Percentiles rank a stretch among this genome's conserved stretches.
Evolutionary conservation across 2,113 vertebrate species (phyloP).

Genomic region (Xenus cinereus): DNA sequence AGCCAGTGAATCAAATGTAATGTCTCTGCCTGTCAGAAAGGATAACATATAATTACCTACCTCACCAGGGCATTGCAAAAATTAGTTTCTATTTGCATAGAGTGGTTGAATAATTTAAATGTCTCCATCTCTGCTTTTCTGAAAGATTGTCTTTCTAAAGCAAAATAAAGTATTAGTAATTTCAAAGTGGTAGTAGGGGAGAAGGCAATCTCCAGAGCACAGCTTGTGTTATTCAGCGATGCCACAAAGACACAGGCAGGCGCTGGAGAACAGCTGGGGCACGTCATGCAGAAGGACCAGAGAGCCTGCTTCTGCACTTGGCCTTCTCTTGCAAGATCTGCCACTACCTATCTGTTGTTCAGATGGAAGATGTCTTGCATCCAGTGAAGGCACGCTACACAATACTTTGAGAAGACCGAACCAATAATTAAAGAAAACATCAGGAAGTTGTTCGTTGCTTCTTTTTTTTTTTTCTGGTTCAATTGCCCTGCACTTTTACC

Average conservation of each 20-base stretch:
- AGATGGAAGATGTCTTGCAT: background rate
- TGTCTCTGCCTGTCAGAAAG: background rate
- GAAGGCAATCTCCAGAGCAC: background rate
- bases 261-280: background rate
- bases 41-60: background rate
- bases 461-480: background rate
- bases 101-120: constrained; percentile 17
- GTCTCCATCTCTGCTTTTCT: background rate
- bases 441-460: background rate
- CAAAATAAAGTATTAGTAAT: background rate
- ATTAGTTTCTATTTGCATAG: constrained; percentile 38
- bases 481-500: background rate
- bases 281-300: background rate
- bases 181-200: background rate
- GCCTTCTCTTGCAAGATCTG: background rate
- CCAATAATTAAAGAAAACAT: background rate
- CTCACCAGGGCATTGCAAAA: background rate
- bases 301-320: background rate
- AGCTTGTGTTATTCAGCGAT: background rate
- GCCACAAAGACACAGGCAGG: background rate
- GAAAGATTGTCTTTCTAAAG: background rate
- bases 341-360: background rate
- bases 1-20: background rate
- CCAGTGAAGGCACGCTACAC: background rate
- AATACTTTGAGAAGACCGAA: background rate